These are phyloP conservation scores for Chrysocyon brachyurus DNA, from an alignment of 2,797 vertebrate genomes.

Conservation along the genomic window DNA sequence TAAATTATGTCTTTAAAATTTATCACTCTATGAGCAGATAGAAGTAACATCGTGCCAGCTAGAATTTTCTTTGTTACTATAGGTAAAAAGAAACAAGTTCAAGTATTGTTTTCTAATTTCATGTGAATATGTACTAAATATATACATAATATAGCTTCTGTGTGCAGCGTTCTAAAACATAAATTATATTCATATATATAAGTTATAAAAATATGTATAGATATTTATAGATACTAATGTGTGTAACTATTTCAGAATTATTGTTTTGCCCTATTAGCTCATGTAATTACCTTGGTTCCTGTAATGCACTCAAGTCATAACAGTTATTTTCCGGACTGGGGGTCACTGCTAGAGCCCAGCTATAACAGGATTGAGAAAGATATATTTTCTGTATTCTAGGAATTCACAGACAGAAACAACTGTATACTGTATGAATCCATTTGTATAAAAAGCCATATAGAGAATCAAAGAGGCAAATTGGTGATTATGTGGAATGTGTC, in stretches of 20 bases:
- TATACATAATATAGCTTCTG: background rate
- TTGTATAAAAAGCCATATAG: background rate
- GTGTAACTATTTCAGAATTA: background rate
- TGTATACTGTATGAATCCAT: background rate
- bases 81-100: background rate
- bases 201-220: background rate
- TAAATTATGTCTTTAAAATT: background rate
- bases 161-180: background rate
- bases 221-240: background rate
- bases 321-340: background rate
- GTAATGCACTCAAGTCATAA: background rate
- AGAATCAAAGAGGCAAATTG: background rate
- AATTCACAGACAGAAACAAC: background rate
- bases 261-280: background rate
- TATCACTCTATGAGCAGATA: background rate
- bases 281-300: background rate
- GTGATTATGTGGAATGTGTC: background rate
- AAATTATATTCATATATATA: background rate
- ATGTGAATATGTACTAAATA: background rate
- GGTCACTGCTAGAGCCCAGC: background rate
- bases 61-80: background rate
- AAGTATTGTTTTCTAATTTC: background rate
- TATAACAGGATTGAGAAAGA: background rate
- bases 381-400: background rate
- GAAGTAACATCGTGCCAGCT: background rate